Base-by-base conservation (phyloP, 2,797 vertebrate genomes). In the Sphaeramia orbicularis region DNA sequence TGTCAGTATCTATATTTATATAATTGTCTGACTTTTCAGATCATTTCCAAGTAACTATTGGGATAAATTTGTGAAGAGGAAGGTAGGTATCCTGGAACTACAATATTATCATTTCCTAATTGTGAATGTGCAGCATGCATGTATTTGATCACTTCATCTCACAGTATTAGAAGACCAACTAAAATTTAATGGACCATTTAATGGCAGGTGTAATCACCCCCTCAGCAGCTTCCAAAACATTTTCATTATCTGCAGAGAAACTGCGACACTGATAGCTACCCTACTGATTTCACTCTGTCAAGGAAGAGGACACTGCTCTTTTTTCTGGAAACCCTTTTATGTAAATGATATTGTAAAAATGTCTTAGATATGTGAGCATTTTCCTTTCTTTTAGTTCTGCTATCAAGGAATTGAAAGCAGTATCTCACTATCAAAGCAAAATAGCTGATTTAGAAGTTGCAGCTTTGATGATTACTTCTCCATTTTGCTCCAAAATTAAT, bases 1-100 rank as follows among this genome's bases (percentile, higher is more conserved):
- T 18, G 6, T 12, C 4, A 43, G 40, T 41, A 7, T 24, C 27
- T 19, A 24, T 43, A 7, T 27, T 27, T 27, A 5, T 27, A 2
- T n/a, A 32, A 44, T 63, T 68, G 10, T 84, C 35, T 63, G 8
- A 74, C 38, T 75, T 88, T 86, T 81, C 74, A 95, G 94, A 49
- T 94, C 93, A 9, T 95, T 93, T 90, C 94, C 94, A 9, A 94
- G 86, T 81, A 93, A 93, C 78, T 95, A 95, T 74, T 95, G 94
- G 93, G 94, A 94, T 85, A 95, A 94, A 80, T 95, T 95, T 92
- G 93, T 95, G n/a, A 95, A 94, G 76, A 91, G 92, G 54, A 95
- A 95, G 93, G 94, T 94, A 87, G 60, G 72, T 10, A 50, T 42
- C 41, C 42, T 15, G n/a, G 7, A 52, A 9, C 1, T 27, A 6